phyloP scores from a whole-genome alignment of 2,797 vertebrate genomes.

The Coracias cyanogaster region DNA sequence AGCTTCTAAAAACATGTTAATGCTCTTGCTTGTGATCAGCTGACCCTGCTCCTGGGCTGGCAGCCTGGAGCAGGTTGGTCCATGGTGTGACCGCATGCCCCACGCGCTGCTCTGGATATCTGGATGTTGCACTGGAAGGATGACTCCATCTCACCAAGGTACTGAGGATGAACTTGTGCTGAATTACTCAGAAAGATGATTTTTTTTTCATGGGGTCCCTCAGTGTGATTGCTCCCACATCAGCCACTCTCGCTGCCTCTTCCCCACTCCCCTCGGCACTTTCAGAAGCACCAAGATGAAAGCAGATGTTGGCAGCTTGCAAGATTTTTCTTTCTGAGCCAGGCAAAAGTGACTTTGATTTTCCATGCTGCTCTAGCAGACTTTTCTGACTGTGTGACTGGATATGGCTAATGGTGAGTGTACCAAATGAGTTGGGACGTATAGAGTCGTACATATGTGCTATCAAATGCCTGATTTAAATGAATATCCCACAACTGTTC shows the following conservation, averaged over 20 bases:
- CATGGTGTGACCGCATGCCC: accelerated
- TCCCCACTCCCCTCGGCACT: background rate
- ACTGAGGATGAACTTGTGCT: background rate
- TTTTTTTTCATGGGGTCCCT: background rate
- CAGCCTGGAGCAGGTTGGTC: background rate
- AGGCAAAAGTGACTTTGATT: constrained; percentile 40
- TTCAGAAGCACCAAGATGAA: background rate
- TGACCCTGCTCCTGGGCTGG: background rate
- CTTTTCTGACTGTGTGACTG: background rate
- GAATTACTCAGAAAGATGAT: background rate
- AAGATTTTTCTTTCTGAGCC: background rate
- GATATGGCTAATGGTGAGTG: background rate
- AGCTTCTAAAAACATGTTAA: background rate
- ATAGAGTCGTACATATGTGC: accelerated
- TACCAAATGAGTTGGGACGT: background rate
- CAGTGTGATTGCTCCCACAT: background rate
- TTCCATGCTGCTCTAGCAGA: constrained; percentile 9
- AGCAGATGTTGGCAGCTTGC: constrained; percentile 14
- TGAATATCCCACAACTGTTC: background rate
- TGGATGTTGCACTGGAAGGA: background rate
- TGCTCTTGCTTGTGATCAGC: background rate
- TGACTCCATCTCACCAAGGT: background rate
- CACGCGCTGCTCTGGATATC: background rate
- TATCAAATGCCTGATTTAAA: background rate
- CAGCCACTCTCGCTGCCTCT: background rate